These are phyloP conservation scores for Drosophila subsilvestris DNA, from an alignment of 2,888 invertebrate species.

Conservation along the genomic window DNA sequence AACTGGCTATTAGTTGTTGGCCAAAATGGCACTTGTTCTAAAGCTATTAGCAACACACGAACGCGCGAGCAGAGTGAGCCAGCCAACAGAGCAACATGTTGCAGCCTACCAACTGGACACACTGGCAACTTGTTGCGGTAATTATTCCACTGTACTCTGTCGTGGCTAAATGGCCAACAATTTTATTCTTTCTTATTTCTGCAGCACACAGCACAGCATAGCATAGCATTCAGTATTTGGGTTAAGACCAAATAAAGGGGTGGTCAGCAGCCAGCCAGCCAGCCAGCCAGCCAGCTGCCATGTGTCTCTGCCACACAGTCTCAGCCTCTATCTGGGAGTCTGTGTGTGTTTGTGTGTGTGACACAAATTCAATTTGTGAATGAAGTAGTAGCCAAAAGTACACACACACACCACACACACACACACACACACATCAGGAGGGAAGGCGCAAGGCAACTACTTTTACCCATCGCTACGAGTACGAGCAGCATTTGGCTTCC, in stretches of 20 bases:
- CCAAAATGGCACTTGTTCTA: slow-evolving; percentile 80
- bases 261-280: slow-evolving; percentile 59
- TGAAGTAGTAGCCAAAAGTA: slow-evolving; percentile 67
- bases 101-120: slow-evolving; percentile 38
- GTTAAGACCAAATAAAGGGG: slow-evolving; percentile 80
- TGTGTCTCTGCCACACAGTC: slow-evolving; percentile 1
- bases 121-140: slow-evolving; percentile 55
- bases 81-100: slow-evolving; percentile 49
- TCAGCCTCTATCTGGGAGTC: background rate
- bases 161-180: slow-evolving; percentile 74
- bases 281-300: slow-evolving; percentile 40
- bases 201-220: slow-evolving; percentile 24
- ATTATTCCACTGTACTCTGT: slow-evolving; percentile 40
- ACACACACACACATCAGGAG: slow-evolving; percentile 20
- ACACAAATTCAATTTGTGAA: slow-evolving; percentile 77
- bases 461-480: slow-evolving; percentile 53
- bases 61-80: slow-evolving; percentile 61
- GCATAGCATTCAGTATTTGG: slow-evolving; percentile 64
- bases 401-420: slow-evolving; percentile 7
- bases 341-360: slow-evolving; percentile 55
- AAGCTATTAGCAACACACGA: slow-evolving; percentile 76
- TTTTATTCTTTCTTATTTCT: slow-evolving; percentile 51
- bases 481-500: slow-evolving; percentile 48
- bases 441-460: slow-evolving; percentile 14
- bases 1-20: slow-evolving; percentile 78